Base-by-base conservation (phyloP, 2,113 vertebrate genomes). In the Indicator maculatus region DNA sequence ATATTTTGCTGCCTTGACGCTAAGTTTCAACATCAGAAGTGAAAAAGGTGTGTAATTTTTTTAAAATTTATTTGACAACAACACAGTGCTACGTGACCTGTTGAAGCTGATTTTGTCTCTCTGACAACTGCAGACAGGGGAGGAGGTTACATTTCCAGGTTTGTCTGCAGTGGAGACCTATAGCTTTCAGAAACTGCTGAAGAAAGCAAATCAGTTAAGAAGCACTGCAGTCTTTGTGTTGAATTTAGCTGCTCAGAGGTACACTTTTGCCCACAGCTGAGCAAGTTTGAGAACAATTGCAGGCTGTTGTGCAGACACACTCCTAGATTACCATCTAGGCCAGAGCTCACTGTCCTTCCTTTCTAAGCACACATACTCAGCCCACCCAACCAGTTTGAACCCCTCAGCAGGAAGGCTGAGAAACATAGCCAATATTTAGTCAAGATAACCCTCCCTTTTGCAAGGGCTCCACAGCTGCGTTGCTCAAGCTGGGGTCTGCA, bases 371-470 rank as follows among this genome's bases (percentile, higher is more conserved):
- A 86, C 17, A 30, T 2, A 67, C 21, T 60, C 83, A 83, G 64
- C 41, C 67, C 78, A 71, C 56, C 59, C 79, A 63, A 92, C 56
- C 78, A 60, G 33, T 60, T 6, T 71, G 50, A 77, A 45, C 52
- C 16, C 74, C 38, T 7, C 44, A 86, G 50, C 30, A 67, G 67
- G 66, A 58, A 65, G 50, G 60, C 45, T 50, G 36, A 88, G 61
- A 78, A 41, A 83, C 69, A 83, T 1, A 58, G 56, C 19, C 33
- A 95, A 88, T 91, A 93, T 95, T 95, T 96, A 95, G 83, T 36
- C 69, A 74, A 90, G 94, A 91, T 86, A 96, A 91, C 24, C 41
- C 44, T 17, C 26, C 55, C n/a, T 86, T 73, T 84, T 55, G 83
- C 36, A 65, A 83, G 52, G 80, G 58, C 36, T 78, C 45, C 85